Percentiles rank a stretch among this genome's conserved stretches.
Evolutionary conservation across 1,140 invertebrate species (phyloP).

Genomic region (Lordiphosa stackelbergi): DNA sequence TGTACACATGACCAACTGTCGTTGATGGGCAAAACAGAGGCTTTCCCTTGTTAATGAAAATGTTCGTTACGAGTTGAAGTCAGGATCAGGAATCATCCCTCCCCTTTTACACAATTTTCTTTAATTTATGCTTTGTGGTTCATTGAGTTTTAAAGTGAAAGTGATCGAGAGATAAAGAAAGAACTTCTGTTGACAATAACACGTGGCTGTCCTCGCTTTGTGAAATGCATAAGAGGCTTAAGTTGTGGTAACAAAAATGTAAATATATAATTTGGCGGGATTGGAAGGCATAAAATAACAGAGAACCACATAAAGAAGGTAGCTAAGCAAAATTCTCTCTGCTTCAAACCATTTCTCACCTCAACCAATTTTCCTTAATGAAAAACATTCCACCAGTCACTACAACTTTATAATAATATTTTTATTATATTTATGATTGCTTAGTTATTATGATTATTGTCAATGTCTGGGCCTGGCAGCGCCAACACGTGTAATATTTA

Average conservation of each 20-base stretch:
- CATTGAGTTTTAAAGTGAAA: slow-evolving; percentile 53
- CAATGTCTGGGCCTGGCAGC: slow-evolving; percentile 4
- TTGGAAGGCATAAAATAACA: too few relatives aligned
- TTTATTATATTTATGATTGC: not conserved
- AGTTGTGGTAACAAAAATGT: too few relatives aligned
- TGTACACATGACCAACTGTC: slow-evolving; percentile 47
- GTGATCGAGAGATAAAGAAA: slow-evolving; percentile 11
- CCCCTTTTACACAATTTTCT: not conserved
- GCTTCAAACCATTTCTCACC: too few relatives aligned
- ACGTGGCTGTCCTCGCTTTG: slow-evolving; percentile 27
- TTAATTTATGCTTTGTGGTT: slow-evolving; percentile 63
- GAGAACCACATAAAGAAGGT: too few relatives aligned
- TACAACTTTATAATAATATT: not conserved
- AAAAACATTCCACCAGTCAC: too few relatives aligned
- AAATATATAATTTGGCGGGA: too few relatives aligned
- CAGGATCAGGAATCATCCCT: slow-evolving; percentile 2
- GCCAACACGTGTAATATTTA: slow-evolving; percentile 14
- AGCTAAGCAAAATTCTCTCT: too few relatives aligned
- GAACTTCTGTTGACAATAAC: slow-evolving; percentile 36
- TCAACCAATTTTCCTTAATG: too few relatives aligned
- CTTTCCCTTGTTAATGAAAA: slow-evolving; percentile 53
- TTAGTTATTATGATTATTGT: slow-evolving; percentile 2
- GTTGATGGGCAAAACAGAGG: not conserved
- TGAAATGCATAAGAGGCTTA: too few relatives aligned
- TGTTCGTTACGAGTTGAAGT: slow-evolving; percentile 32